phyloP scores from a whole-genome alignment of 2,113 vertebrate genomes.

The human (Homo sapiens) region DNA sequence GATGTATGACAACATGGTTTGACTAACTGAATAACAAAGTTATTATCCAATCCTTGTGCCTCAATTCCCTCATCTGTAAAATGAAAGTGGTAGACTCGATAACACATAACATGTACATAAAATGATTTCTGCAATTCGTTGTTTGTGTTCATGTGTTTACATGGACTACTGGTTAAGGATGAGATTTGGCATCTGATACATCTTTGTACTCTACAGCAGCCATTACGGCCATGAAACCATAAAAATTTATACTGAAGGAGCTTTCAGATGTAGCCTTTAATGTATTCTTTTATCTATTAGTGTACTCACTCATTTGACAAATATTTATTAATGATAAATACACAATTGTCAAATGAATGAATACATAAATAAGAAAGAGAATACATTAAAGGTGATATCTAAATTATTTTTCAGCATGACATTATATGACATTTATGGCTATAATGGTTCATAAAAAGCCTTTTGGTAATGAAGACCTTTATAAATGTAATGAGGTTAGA shows the following conservation, averaged over 20 bases:
- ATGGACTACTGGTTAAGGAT: not conserved
- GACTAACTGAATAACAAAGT: not conserved
- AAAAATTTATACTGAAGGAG: not conserved
- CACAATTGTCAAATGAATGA: not conserved
- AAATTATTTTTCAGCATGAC: not conserved
- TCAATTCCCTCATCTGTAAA: not conserved
- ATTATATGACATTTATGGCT: not conserved
- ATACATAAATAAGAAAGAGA: not conserved
- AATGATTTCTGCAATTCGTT: not conserved
- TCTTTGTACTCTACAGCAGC: not conserved
- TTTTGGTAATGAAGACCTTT: not conserved
- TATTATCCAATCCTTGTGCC: not conserved
- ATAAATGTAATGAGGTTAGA: not conserved
- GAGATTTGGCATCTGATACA: not conserved
- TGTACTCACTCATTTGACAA: not conserved
- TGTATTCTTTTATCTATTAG: not conserved
- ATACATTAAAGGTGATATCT: not conserved
- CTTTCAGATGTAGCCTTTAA: not conserved
- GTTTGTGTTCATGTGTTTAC: not conserved
- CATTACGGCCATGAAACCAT: not conserved
- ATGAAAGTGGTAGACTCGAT: not conserved
- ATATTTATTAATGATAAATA: not conserved
- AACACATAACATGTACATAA: not conserved
- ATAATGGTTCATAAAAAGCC: not conserved
- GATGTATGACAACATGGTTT: not conserved